Base-by-base conservation (phyloP, 2,113 vertebrate genomes). In the Aegithalos caudatus region DNA sequence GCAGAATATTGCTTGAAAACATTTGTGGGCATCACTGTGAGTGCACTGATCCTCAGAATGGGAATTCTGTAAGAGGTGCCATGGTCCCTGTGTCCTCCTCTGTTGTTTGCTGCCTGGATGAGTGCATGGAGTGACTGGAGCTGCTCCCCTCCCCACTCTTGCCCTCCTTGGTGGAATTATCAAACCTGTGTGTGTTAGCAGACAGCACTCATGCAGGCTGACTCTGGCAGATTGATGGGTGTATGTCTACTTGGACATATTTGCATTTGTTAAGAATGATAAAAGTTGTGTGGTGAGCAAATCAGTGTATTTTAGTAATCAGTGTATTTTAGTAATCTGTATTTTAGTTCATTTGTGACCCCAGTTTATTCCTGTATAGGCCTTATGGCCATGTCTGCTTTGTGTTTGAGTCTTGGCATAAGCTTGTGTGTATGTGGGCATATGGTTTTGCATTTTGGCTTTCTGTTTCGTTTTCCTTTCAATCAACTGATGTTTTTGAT, bases 11-110 rank as follows among this genome's bases (percentile, higher is more conserved):
- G 6, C 57, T 37, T 67, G 25, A 48, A 88, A 29, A 27, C 7
- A 0, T 57, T 66, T 70, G 17, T 50, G 53, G 19, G 31, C 29
- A n/a, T 66, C 2, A 0, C 37, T 84, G 70, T 2, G 5, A 11
- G 33, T 0, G 0, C 23, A 11, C 4, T 2, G 10, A 31, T 88
- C 40, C 61, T 79, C 2, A 1, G 12, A 22, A 20, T 0, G 1
- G 76, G 66, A 42, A 12, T 58, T 92, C 3, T 2, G 35, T 40
- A 38, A 54, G 65, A 40, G 44, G 2, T 35, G 48, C 61, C 6
- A 0, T 14, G 29, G 20, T 45, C 69, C 38, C 29, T 50, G 14
- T 53, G 8, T 24, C 29, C 25, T 82, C 21, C 21, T 81, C 23
- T 27, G 50, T 23, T 10, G 14, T 29, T 14, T 53, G 28, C 69